These are phyloP conservation scores for Nemoura dubitans DNA, from an alignment of 2,888 invertebrate species.

Conservation along the genomic window DNA sequence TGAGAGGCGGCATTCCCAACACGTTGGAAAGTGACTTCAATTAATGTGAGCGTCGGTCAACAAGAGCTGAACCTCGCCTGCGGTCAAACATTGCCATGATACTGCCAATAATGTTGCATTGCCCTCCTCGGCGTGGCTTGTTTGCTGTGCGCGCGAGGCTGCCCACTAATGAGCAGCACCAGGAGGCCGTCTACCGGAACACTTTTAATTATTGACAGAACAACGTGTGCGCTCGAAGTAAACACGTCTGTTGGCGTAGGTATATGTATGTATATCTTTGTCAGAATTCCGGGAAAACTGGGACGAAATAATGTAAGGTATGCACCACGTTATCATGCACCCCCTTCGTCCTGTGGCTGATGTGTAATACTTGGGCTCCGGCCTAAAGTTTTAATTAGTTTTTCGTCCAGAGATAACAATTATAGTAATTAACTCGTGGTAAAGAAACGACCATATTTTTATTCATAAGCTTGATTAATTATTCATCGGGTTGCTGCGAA, in stretches of 20 bases:
- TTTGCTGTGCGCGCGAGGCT: neutral
- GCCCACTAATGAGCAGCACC: neutral
- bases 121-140: neutral
- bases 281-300: neutral
- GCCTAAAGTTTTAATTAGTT: slow-evolving; percentile 38
- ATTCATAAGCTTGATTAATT: slow-evolving; percentile 34
- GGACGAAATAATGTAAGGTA: neutral
- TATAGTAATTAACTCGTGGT: slow-evolving; percentile 36
- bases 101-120: neutral
- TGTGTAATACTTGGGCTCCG: neutral
- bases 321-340: neutral
- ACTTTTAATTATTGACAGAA: slow-evolving; percentile 7
- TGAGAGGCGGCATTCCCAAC: slow-evolving; percentile 26
- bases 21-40: slow-evolving; percentile 18
- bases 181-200: neutral
- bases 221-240: neutral
- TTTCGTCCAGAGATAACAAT: slow-evolving; percentile 40
- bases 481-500: slow-evolving; percentile 21
- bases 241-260: neutral
- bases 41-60: slow-evolving; percentile 30
- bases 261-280: neutral
- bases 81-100: slow-evolving; percentile 18
- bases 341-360: neutral
- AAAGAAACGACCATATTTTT: slow-evolving; percentile 34
- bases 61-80: neutral